phyloP scores from a whole-genome alignment of 1,140 invertebrate species.

The Palaemon carinicauda region DNA sequence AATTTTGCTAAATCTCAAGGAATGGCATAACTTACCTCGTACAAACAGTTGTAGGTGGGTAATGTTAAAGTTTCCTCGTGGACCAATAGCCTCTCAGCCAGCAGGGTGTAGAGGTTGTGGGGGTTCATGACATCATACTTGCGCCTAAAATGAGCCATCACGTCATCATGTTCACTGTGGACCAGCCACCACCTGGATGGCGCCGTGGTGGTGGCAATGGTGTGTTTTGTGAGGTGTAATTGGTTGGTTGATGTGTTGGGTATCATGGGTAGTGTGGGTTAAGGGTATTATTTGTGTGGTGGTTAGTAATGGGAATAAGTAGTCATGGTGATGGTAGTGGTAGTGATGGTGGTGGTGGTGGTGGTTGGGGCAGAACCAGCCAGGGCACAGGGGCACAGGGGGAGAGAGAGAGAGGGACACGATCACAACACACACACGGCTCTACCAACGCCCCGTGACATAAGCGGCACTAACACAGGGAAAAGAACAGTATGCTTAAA shows the following conservation, averaged over 20 bases:
- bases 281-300: neutral
- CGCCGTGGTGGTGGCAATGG: constrained; percentile 11
- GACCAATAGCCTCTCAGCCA: constrained; percentile 89
- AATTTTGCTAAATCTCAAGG: neutral
- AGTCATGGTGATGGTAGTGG: constrained; percentile 14
- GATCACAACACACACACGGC: constrained; percentile 47
- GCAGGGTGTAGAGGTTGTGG: constrained; percentile 95
- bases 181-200: constrained; percentile 46
- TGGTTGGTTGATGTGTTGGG: neutral
- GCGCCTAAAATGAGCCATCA: constrained; percentile 72
- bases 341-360: constrained; percentile 29
- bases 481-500: too few species aligned
- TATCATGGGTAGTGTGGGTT: neutral
- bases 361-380: constrained; percentile 37
- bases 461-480: neutral
- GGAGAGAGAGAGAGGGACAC: constrained; percentile 49
- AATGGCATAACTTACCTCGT: constrained; percentile 75
- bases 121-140: constrained; percentile 99
- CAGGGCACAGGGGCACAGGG: constrained; percentile 24
- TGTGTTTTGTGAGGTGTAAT: neutral
- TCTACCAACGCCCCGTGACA: constrained; percentile 22
- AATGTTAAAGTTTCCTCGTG: constrained; percentile 89
- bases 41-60: constrained; percentile 98
- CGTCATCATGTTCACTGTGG: constrained; percentile 46
- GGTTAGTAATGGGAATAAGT: neutral